These are phyloP conservation scores for Drosophila barbarae DNA, from an alignment of 2,888 invertebrate species.

Conservation along the genomic window DNA sequence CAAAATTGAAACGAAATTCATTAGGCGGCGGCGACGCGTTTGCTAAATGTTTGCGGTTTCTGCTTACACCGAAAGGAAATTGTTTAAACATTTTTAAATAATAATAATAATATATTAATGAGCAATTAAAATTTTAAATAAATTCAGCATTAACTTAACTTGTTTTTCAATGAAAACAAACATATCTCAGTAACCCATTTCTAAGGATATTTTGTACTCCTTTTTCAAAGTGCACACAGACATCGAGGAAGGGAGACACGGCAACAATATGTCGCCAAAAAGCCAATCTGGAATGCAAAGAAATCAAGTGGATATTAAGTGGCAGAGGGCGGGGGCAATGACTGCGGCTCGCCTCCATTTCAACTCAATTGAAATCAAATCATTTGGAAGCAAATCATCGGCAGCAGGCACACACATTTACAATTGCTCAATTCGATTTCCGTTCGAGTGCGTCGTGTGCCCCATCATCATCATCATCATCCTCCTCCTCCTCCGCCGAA, in stretches of 20 bases:
- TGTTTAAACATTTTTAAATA: no score
- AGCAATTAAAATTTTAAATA: no score
- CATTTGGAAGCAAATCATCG: conserved; percentile 78
- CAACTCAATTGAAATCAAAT: conserved; percentile 78
- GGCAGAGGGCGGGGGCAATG: conserved; percentile 9
- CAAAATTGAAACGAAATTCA: conserved; percentile 71
- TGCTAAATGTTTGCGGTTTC: conserved; percentile 24
- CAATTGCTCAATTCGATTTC: conserved; percentile 77
- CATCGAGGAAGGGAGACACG: conserved; percentile 1
- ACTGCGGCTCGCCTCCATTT: conserved; percentile 55
- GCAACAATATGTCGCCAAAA: conserved; percentile 52
- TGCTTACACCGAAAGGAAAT: conserved; percentile 38
- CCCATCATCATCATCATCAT: conserved; percentile 27
- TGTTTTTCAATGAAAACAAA: no score
- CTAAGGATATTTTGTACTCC: background rate
- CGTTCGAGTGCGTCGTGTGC: conserved; percentile 69
- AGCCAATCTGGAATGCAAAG: conserved; percentile 37
- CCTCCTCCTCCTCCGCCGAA: conserved; percentile 16
- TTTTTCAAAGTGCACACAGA: background rate
- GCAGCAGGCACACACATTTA: conserved; percentile 65
- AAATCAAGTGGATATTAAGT: conserved; percentile 63
- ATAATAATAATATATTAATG: no score
- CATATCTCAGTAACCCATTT: background rate
- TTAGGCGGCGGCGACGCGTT: conserved; percentile 40
- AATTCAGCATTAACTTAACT: no score